Base-by-base conservation (phyloP, 2,113 vertebrate species). In the Sus scrofa region DNA sequence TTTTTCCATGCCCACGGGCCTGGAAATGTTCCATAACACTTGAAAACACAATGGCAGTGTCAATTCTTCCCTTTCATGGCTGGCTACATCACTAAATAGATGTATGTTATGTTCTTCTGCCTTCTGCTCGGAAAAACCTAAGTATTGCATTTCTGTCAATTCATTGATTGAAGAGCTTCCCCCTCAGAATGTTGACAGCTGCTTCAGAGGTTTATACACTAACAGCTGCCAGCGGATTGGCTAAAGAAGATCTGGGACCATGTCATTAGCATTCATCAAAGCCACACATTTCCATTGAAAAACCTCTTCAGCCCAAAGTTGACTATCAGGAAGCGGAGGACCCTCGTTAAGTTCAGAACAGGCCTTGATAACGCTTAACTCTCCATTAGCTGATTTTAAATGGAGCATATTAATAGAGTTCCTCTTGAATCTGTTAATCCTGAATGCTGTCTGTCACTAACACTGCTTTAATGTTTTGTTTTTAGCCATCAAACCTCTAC, bases 121-220 rank as follows among this genome's bases (percentile, higher is more conserved):
- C 96, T 96, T 98, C 97, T 98, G 98, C 89, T 98, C 93, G 13
- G 86, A 96, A 97, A 86, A 97, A 94, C 90, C 95, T 71, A 87
- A 97, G 89, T 96, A 96, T 98, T 96, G 95, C 95, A 70, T 97
- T 98, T 97, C 98, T 98, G 98, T 97, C 97, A 97, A 95, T 97
- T 85, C 95, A 93, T 96, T 98, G 97, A 98, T 98, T 97, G 96
- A 98, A 97, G 91, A 98, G 97, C 91, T 94, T 96, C 74, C 62
- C 88, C 68, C 60, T 95, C 89, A 93, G 89, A 97, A 96, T 93
- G 94, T 94, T 97, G 97, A 97, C 97, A 97, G 97, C 97, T 98
- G 98, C 93, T 97, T 95, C 91, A 96, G 89, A 92, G 71, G 22
- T 95, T 97, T 93, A 92, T 78, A 90, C 98, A 97, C 97, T 96